Evolutionary conservation across 2,797 vertebrate genomes (phyloP), one percentile per base, ranked within the genome.

Genomic region (Sebastes steindachneri): DNA sequence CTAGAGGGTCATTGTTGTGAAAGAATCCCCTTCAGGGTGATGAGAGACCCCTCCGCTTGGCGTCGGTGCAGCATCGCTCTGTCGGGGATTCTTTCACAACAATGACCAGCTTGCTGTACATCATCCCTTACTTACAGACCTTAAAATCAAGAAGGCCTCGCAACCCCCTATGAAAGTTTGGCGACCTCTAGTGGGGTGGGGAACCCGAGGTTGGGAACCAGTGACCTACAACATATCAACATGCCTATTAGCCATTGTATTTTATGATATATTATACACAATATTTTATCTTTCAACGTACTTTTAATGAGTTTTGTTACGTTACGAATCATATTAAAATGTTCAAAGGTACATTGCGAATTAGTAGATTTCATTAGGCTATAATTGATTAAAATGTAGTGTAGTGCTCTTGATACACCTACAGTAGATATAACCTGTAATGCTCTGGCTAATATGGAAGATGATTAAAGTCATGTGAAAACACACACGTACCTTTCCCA

Each of bases 401-500:
- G 9, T 41, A 41, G 11, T 65, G 23, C 11, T 28, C 12, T 11
- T 53, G 31, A 41, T 41, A 15, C 5, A 74, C n/a, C 23, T 26
- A 14, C 6, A 58, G 37, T 28, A 23, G 7, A 35, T 29, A 5
- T 29, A 11, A 15, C 31, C 51, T 37, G 28, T 31, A 37, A 3
- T 14, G 25, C 8, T 7, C 7, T 48, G n/a, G 14, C 55, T 15
- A 7, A 9, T 3, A 26, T 15, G 51, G 11, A 23, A 7, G 25
- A 17, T 9, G 14, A 25, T 72, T 2, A 62, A 6, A 15, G 5
- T 72, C 26, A 35, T 63, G 37, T 48, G 45, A 48, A 48, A 48
- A 48, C 63, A 65, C n/a, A 26, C 26, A 29, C 82, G 60, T 75
- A 91, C 89, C 0, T 3, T 3, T 67, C 19, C 51, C 15, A 45